Evolutionary conservation across 2,797 vertebrate species (phyloP), one percentile per base, ranked within the genome.

Genomic region (Alfaro cultratus): DNA sequence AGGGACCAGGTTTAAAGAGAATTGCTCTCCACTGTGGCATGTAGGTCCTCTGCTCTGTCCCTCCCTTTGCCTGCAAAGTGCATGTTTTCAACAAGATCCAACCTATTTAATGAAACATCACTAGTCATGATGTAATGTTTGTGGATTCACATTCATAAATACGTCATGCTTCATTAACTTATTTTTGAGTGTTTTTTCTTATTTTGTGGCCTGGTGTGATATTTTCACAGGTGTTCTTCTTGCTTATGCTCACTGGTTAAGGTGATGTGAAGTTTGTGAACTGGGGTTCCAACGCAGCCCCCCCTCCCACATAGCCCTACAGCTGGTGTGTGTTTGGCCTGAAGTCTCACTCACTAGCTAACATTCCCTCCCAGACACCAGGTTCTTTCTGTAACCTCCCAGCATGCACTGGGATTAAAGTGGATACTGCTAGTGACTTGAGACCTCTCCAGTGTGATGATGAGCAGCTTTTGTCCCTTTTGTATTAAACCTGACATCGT

Each of bases 21-120:
- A 12, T 45, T 43, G 82, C 74, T 73, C 70, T 74, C 8, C 79
- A 73, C 78, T 68, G 6, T 86, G 70, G 77, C 83, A 80, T 93
- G 84, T 72, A 74, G 79, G 79, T 87, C 80, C 64, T 86, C 80
- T 90, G 85, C 73, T 83, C 79, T 89, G 83, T 34, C 71, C 36
- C 12, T 41, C 49, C 31, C 49, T 39, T 74, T 88, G 88, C 83
- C 77, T 92, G 88, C 55, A 11, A 39, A 76, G 16, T 76, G 81
- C 74, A 86, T 80, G 39, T 80, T 86, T 83, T 75, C 67, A 70
- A 53, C 80, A 57, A 60, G 36, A 43, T 47, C 3, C 21, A n/a
- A n/a, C 23, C 51, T 26, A 53, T 53, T 53, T 53, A 53, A 55
- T 86, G 23, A 74, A 31, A 73, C 73, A 36, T 7, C 43, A 75